Evolutionary conservation across 2,113 vertebrate species (phyloP).

Genomic region (Malurus elegans): DNA sequence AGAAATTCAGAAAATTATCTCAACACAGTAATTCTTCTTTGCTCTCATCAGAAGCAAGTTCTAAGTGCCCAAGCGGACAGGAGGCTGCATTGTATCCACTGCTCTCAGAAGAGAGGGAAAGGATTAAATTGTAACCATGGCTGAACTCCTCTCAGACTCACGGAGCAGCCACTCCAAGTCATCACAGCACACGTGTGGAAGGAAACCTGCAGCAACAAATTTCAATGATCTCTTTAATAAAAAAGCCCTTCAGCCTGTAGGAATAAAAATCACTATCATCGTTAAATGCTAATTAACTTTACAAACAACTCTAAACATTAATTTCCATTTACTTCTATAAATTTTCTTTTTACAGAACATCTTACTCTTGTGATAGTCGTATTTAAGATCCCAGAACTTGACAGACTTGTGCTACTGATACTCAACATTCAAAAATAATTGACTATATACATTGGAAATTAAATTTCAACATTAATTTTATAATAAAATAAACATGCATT

Average conservation of each 20-base stretch:
- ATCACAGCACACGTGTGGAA: neutral
- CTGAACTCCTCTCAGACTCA: neutral
- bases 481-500: neutral
- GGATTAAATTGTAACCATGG: neutral
- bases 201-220: neutral
- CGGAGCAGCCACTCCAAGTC: neutral
- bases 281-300: neutral
- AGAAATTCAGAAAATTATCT: slow-evolving; percentile 7
- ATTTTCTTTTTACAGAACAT: neutral
- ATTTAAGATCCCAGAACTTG: neutral
- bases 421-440: neutral
- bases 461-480: neutral
- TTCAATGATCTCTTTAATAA: neutral
- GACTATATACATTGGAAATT: neutral
- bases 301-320: neutral
- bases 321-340: neutral
- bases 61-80: neutral
- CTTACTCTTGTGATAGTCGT: rapidly evolving
- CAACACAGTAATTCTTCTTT: neutral
- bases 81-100: neutral
- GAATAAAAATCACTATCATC: neutral
- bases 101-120: neutral
- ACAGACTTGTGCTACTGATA: neutral
- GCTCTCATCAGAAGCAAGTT: neutral
- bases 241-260: neutral